phyloP scores from a whole-genome alignment of 2,888 invertebrate species.

The Plebejus argus region DNA sequence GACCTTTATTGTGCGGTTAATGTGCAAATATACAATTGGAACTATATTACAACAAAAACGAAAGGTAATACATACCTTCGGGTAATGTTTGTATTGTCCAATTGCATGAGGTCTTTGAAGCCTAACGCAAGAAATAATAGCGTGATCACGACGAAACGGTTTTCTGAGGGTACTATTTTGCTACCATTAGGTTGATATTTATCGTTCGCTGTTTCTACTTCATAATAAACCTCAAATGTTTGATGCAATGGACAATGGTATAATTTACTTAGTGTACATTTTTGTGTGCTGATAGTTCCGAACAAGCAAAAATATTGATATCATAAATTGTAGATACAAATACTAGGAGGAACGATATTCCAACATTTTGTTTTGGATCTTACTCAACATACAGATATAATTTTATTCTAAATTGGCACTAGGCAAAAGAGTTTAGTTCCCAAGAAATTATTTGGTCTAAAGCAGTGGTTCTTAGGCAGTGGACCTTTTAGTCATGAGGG shows the following conservation, averaged over 20 bases:
- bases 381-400: background rate
- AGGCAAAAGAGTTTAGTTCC: background rate
- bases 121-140: slow-evolving; percentile 29
- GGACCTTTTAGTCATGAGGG: no score
- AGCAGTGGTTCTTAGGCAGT: no score
- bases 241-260: background rate
- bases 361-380: background rate
- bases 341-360: background rate
- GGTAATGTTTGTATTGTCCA: slow-evolving; percentile 18
- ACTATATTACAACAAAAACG: slow-evolving; percentile 12
- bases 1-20: background rate
- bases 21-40: slow-evolving; percentile 1
- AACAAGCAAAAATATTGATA: background rate
- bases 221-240: background rate
- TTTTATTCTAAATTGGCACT: background rate
- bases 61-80: slow-evolving; percentile 10
- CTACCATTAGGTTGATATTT: background rate
- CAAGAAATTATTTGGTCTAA: no score
- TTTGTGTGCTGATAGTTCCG: background rate
- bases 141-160: slow-evolving; percentile 24
- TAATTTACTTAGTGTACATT: background rate
- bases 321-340: background rate
- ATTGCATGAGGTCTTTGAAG: slow-evolving; percentile 16
- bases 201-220: background rate
- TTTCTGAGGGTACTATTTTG: background rate